phyloP scores from a whole-genome alignment of 2,113 vertebrate species.

The Ovis canadensis region DNA sequence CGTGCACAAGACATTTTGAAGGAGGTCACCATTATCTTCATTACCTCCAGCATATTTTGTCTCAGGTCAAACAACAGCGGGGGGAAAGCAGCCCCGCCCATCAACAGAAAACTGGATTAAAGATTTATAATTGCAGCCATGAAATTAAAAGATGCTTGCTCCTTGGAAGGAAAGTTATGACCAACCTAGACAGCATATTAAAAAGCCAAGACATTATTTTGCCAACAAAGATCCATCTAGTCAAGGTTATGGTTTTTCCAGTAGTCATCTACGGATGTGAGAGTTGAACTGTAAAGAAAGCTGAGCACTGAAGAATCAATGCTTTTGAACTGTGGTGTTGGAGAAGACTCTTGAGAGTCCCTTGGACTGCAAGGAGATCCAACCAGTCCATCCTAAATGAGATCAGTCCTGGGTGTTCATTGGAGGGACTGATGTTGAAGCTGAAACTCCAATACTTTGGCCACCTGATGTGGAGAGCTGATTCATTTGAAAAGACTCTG shows the following conservation, averaged over 20 bases:
- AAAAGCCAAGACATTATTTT: neutral
- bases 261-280: neutral
- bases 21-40: neutral
- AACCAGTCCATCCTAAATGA: neutral
- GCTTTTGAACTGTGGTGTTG: neutral
- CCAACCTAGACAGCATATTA: neutral
- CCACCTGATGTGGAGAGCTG: neutral
- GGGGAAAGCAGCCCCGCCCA: accelerated
- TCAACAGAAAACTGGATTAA: neutral
- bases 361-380: neutral
- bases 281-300: neutral
- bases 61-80: neutral
- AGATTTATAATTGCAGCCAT: neutral
- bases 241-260: neutral
- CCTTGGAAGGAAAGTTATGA: neutral
- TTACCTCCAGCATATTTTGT: neutral
- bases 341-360: neutral
- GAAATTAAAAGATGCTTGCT: neutral
- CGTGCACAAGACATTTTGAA: neutral
- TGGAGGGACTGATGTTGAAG: neutral
- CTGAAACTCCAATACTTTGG: neutral
- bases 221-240: neutral
- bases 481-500: neutral
- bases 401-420: neutral
- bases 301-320: accelerated